Percentiles rank a stretch among this genome's conserved stretches.
phyloP scores from a whole-genome alignment of 2,797 vertebrate genomes.

The Acanthiza pusilla region DNA sequence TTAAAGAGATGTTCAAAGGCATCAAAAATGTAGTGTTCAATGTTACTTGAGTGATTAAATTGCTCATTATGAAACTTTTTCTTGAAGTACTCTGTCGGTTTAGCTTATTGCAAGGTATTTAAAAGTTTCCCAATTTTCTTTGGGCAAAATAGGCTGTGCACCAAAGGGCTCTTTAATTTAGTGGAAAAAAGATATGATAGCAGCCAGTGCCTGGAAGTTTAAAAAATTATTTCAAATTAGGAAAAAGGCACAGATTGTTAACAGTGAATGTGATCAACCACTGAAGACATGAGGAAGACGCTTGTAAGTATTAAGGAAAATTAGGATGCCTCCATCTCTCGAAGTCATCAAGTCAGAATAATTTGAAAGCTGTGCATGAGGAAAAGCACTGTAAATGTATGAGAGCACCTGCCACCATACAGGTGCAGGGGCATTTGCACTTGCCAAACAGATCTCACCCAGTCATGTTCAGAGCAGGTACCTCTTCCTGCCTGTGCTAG shows the following conservation, averaged over 20 bases:
- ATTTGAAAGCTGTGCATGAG: background rate
- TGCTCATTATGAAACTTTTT: background rate
- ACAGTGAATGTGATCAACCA: background rate
- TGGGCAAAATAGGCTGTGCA: background rate
- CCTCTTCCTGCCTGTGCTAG: background rate
- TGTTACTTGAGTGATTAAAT: background rate
- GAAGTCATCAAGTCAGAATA: background rate
- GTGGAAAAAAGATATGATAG: background rate
- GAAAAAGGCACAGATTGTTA: background rate
- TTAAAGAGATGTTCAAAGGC: background rate
- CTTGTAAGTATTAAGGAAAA: background rate
- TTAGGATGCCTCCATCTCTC: background rate
- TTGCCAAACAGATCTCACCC: background rate
- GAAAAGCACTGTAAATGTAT: background rate
- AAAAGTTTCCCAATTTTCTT: background rate
- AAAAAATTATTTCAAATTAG: background rate
- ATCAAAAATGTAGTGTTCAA: background rate
- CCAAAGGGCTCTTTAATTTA: background rate
- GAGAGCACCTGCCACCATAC: background rate
- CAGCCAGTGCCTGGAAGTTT: background rate
- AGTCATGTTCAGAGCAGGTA: rapidly evolving
- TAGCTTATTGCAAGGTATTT: background rate
- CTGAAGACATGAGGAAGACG: background rate
- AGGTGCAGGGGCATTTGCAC: background rate
- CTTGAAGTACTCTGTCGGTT: background rate